Conservation (phyloP, 2,888 invertebrate genomes). For the Aleiodes alternator region DNA sequence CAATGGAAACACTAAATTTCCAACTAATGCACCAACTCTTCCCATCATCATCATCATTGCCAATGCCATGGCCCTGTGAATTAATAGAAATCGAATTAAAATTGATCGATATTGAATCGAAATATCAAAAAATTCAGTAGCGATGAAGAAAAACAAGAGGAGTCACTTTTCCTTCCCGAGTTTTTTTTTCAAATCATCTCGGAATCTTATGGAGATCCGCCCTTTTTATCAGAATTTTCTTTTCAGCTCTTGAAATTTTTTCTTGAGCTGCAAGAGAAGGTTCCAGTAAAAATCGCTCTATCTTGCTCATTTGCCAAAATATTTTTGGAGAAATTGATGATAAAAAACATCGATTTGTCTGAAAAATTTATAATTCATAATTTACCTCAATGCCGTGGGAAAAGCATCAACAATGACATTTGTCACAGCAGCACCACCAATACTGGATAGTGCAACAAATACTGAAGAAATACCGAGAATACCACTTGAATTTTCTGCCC, state of each 20-base stretch:
- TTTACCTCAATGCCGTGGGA: constrained; percentile 69
- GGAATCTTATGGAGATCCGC: too few relatives aligned
- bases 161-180: too few relatives aligned
- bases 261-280: too few relatives aligned
- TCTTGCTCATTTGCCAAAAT: too few relatives aligned
- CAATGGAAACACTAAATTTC: constrained; percentile 84
- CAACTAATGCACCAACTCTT: constrained; percentile 82
- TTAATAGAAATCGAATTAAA: constrained; percentile 18
- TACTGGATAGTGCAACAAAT: constrained; percentile 73
- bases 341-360: neutral
- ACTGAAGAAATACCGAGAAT: constrained; percentile 70
- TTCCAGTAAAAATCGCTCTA: too few relatives aligned
- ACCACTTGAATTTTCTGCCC: constrained; percentile 66
- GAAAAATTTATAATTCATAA: constrained; percentile 18
- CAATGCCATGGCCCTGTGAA: constrained; percentile 83
- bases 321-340: too few relatives aligned
- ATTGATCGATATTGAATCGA: neutral
- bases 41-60: constrained; percentile 84
- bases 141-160: too few relatives aligned
- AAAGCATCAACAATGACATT: constrained; percentile 75
- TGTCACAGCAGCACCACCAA: constrained; percentile 77
- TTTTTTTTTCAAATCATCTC: too few relatives aligned
- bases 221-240: too few relatives aligned
- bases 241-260: too few relatives aligned
- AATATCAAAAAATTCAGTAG: neutral